A percentile compares a stretch with the other conserved stretches of the same genome.
Conservation (phyloP, 2,113 vertebrate genomes). For the Malurus alboscapulatus region DNA sequence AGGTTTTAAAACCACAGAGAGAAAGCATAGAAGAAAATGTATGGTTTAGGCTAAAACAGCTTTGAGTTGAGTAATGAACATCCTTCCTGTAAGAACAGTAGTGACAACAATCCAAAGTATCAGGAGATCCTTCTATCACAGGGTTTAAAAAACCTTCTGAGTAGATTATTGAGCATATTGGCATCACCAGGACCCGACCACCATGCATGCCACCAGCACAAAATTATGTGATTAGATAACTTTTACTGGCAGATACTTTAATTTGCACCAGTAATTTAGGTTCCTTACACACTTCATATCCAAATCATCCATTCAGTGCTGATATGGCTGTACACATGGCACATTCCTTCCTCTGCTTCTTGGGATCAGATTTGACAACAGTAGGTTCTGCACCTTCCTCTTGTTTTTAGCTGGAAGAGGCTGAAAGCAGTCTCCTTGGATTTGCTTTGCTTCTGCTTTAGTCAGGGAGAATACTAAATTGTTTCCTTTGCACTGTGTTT, state of each 20-base stretch:
- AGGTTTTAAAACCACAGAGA: background rate
- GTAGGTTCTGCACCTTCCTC: background rate
- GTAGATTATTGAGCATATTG: background rate
- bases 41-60: background rate
- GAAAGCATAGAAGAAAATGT: background rate
- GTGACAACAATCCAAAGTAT: background rate
- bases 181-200: background rate
- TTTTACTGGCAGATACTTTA: background rate
- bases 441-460: background rate
- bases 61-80: background rate
- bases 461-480: background rate
- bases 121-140: background rate
- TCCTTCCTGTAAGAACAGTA: background rate
- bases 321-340: background rate
- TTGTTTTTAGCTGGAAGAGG: background rate
- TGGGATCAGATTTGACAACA: background rate
- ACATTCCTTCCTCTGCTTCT: background rate
- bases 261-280: background rate
- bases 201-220: background rate
- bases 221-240: background rate
- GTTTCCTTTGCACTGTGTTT: background rate
- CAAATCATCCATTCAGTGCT: background rate
- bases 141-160: background rate
- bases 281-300: background rate
- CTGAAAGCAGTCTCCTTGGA: background rate